These are phyloP conservation scores for Ctenochaetus hawaiiensis DNA, from an alignment of 2,797 vertebrate genomes.

Conservation along the genomic window DNA sequence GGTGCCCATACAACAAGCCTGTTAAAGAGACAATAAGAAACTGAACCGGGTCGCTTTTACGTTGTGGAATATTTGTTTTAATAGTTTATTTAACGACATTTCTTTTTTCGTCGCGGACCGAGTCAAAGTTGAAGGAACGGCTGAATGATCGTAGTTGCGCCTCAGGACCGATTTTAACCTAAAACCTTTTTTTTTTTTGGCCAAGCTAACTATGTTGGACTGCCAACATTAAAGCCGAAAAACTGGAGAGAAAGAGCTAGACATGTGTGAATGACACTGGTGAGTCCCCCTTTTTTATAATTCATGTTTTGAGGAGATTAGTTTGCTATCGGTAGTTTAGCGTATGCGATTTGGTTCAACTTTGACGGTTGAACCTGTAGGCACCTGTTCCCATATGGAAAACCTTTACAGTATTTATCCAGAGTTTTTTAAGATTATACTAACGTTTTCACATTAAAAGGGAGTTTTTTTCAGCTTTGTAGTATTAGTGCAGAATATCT, in stretches of 20 bases:
- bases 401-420: not conserved
- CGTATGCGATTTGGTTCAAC: slow-evolving; percentile 11
- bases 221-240: slow-evolving; percentile 36
- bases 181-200: not conserved
- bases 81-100: not conserved
- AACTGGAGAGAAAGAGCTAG: slow-evolving; percentile 9
- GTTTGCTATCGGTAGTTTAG: not conserved
- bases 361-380: not conserved
- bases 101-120: not conserved
- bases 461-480: not conserved
- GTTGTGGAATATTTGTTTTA: not conserved
- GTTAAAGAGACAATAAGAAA: slow-evolving; percentile 42
- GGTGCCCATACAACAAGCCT: slow-evolving; percentile 38
- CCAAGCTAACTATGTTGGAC: slow-evolving; percentile 37
- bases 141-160: not conserved
- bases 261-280: slow-evolving; percentile 40
- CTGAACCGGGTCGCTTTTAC: not conserved
- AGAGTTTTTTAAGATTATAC: not conserved
- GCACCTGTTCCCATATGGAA: slow-evolving; percentile 61
- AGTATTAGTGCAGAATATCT: not conserved
- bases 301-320: not conserved
- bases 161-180: slow-evolving; percentile 25
- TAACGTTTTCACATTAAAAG: not conserved
- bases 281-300: slow-evolving; percentile 40
- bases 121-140: slow-evolving; percentile 16